Percentiles rank a stretch among this genome's conserved stretches.
These are phyloP conservation scores for Semnornis frantzii DNA, from an alignment of 2,113 vertebrate species.

Conservation along the genomic window DNA sequence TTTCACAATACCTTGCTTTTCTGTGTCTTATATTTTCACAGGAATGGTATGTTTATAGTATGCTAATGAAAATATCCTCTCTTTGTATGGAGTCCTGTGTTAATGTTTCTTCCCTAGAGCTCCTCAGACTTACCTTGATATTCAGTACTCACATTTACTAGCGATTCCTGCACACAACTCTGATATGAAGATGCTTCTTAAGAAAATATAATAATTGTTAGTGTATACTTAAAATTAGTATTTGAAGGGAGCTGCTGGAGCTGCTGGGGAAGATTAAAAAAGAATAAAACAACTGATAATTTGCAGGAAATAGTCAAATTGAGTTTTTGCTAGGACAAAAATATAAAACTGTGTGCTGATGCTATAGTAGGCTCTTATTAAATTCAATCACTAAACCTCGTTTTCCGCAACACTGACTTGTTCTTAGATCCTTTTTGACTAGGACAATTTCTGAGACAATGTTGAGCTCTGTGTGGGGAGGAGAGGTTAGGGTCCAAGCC, in stretches of 20 bases:
- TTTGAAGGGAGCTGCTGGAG: neutral
- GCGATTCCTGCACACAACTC: neutral
- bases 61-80: neutral
- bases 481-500: accelerated
- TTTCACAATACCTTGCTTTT: neutral
- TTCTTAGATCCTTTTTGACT: neutral
- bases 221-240: neutral
- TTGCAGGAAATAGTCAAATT: neutral
- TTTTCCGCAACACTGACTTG: neutral
- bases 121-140: neutral
- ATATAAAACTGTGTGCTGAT: neutral
- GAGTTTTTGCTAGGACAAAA: neutral
- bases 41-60: neutral
- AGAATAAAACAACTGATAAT: neutral
- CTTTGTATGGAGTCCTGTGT: neutral
- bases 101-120: neutral
- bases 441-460: neutral
- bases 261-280: neutral
- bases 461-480: neutral
- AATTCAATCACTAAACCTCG: neutral
- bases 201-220: neutral
- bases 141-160: neutral
- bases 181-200: neutral
- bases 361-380: neutral
- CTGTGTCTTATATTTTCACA: neutral